Conservation (phyloP, 2,113 vertebrate species). For the Turdus rufiventris region DNA sequence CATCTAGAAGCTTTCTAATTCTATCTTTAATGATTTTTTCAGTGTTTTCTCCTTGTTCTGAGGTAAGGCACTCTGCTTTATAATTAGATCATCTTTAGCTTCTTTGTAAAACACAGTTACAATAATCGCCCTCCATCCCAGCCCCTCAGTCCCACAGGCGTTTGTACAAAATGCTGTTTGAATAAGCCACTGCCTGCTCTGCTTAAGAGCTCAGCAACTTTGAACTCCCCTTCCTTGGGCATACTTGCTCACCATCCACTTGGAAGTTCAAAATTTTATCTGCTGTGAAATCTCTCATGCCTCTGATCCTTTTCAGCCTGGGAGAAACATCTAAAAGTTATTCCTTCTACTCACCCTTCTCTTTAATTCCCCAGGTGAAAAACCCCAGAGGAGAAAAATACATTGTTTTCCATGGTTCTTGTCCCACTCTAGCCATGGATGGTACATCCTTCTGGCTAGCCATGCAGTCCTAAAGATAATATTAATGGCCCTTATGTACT, state of each 20-base stretch:
- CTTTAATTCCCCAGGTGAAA: background rate
- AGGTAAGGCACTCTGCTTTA: background rate
- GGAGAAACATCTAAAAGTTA: background rate
- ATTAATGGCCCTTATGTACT: background rate
- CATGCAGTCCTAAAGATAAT: background rate
- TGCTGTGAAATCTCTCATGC: background rate
- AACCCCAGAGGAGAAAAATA: background rate
- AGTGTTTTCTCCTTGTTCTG: background rate
- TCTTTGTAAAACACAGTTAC: background rate
- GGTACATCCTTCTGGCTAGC: background rate
- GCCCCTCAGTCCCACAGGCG: background rate
- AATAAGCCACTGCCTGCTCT: background rate
- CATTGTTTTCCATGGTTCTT: background rate
- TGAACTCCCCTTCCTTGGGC: background rate
- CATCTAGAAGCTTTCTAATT: slow-evolving; percentile 43
- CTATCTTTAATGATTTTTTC: slow-evolving; percentile 24
- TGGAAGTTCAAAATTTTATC: background rate
- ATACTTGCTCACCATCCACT: background rate
- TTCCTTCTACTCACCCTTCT: background rate
- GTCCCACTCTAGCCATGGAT: background rate
- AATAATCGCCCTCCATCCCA: background rate
- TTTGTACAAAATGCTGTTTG: background rate
- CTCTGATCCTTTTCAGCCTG: background rate
- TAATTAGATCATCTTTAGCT: slow-evolving; percentile 38
- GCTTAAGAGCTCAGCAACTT: background rate